Evolutionary conservation across 2,113 vertebrate species (phyloP).

Genomic region (Datnioides undecimradiatus): DNA sequence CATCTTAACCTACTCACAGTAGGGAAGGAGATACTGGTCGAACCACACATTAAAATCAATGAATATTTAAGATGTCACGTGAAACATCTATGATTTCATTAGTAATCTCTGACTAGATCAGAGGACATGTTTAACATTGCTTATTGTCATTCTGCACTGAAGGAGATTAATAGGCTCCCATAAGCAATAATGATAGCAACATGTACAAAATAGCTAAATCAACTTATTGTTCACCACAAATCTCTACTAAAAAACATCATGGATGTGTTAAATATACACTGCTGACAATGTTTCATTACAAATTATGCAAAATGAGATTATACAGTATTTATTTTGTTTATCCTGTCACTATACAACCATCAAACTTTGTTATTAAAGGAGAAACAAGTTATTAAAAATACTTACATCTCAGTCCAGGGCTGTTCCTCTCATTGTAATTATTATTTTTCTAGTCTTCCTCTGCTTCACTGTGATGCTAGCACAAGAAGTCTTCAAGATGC

Average conservation of each 20-base stretch:
- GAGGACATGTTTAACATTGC: background rate
- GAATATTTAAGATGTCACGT: background rate
- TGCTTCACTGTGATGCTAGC: conserved; percentile 51
- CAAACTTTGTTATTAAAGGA: conserved; percentile 4
- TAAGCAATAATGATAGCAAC: background rate
- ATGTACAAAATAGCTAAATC: background rate
- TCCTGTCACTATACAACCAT: background rate
- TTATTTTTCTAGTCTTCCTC: conserved; percentile 25
- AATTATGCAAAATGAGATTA: background rate
- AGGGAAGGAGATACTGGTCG: background rate
- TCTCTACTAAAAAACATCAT: background rate
- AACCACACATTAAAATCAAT: background rate
- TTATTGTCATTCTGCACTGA: background rate
- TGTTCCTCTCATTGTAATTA: conserved; percentile 18
- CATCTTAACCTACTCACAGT: background rate
- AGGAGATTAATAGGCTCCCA: background rate
- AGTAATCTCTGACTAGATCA: background rate
- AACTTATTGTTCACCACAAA: background rate
- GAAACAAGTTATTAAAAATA: conserved; percentile 17
- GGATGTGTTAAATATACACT: background rate
- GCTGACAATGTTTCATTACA: background rate
- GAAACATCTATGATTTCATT: background rate
- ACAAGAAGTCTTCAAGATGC: conserved; percentile 62
- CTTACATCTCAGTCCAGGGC: conserved; percentile 62
- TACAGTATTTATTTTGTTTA: background rate